phyloP scores from a whole-genome alignment of 2,888 invertebrate species.

The Nemapogon koenigi region DNA sequence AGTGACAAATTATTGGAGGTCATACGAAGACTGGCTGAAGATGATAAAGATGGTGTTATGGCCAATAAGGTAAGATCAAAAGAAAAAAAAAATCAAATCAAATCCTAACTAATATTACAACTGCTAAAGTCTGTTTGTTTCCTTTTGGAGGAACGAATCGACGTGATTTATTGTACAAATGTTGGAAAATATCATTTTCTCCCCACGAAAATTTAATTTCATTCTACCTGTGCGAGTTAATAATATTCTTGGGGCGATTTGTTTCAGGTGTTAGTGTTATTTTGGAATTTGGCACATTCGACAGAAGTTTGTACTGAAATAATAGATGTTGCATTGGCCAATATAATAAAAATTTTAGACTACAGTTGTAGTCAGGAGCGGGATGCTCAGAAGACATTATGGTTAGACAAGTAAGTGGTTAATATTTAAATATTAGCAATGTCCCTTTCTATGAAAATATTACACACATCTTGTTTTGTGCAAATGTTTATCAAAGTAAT shows the following conservation, averaged over 20 bases:
- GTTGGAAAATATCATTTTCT: no score
- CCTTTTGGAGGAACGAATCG: neutral
- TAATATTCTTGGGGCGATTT: constrained; percentile 11
- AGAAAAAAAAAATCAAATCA: neutral
- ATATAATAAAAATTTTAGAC: constrained; percentile 96
- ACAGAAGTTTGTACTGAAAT: constrained; percentile 97
- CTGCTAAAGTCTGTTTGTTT: no score
- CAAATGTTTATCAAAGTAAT: no score
- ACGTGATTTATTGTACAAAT: constrained; percentile 4
- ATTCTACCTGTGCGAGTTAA: neutral
- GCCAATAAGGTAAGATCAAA: constrained; percentile 87
- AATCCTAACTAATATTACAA: no score
- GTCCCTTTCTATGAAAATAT: no score
- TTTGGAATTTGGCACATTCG: constrained; percentile 97
- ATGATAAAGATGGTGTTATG: constrained; percentile 99
- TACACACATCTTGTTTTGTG: no score
- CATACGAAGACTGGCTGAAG: constrained; percentile 93
- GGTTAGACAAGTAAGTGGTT: constrained; percentile 88
- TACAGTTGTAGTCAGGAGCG: constrained; percentile 97
- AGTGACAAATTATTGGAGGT: constrained; percentile 93
- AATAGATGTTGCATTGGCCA: constrained; percentile 93
- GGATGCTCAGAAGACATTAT: constrained; percentile 93
- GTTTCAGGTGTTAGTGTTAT: constrained; percentile 80
- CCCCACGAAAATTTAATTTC: neutral
- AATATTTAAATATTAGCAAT: no score